Evolutionary conservation across 1,140 invertebrate species (phyloP).

Genomic region (Belonocnema kinseyi): DNA sequence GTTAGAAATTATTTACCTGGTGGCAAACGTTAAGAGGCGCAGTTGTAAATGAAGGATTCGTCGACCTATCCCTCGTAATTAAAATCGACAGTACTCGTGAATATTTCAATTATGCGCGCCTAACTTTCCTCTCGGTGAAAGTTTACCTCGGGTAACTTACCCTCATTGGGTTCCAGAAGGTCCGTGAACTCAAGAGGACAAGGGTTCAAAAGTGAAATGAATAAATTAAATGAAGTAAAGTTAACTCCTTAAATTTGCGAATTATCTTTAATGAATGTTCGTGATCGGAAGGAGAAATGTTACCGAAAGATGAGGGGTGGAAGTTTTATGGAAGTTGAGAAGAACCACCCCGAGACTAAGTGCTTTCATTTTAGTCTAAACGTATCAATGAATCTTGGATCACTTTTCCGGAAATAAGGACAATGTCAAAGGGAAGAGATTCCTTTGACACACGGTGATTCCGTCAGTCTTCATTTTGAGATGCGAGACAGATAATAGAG

Average conservation of each 20-base stretch:
- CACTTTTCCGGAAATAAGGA: not conserved
- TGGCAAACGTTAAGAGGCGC: constrained; percentile 7
- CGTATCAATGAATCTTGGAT: not conserved
- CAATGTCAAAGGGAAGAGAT: constrained; percentile 1
- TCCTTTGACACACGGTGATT: not conserved
- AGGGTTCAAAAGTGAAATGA: constrained; percentile 24
- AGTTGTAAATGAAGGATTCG: constrained; percentile 14
- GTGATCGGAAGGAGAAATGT: not conserved
- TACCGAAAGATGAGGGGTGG: constrained; percentile 21
- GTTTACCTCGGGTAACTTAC: constrained; percentile 16
- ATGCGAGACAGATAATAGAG: constrained; percentile 3
- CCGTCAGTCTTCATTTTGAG: not conserved
- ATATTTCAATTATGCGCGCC: constrained; percentile 24
- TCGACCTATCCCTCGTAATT: not conserved
- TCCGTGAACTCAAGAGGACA: constrained; percentile 18
- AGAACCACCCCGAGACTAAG: not conserved
- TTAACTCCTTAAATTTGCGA: constrained; percentile 5
- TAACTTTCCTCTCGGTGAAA: constrained; percentile 8
- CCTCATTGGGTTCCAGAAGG: not conserved
- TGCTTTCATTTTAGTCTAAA: not conserved
- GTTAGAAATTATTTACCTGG: constrained; percentile 13
- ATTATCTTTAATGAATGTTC: not conserved
- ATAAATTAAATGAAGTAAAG: not conserved
- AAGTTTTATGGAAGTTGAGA: constrained; percentile 13
- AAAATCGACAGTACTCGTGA: constrained; percentile 19